These are phyloP conservation scores for Melanotaenia trifasciata DNA, from an alignment of 2,797 vertebrate species.

Conservation along the genomic window DNA sequence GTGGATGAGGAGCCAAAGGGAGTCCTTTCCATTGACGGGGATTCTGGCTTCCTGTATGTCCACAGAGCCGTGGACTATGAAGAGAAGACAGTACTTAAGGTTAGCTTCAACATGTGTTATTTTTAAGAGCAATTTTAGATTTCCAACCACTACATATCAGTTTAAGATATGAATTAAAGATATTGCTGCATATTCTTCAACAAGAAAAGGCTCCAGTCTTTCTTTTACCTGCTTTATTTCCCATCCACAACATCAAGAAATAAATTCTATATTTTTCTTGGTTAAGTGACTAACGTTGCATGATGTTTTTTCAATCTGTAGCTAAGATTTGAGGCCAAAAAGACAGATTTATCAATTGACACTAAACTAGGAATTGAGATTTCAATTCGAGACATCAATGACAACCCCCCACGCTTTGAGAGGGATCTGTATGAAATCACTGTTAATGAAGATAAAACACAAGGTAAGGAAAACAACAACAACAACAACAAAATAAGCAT, in stretches of 20 bases:
- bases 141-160: too few relatives aligned
- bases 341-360: slow-evolving; percentile 38
- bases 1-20: slow-evolving; percentile 74
- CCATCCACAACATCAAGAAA: background rate
- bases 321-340: slow-evolving; percentile 69
- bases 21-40: slow-evolving; percentile 69
- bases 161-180: too few relatives aligned
- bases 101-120: slow-evolving; percentile 21
- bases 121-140: too few relatives aligned
- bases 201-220: too few relatives aligned
- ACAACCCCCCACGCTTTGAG: slow-evolving; percentile 77
- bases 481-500: background rate
- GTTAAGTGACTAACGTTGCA: background rate
- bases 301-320: slow-evolving; percentile 35
- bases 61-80: slow-evolving; percentile 75
- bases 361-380: slow-evolving; percentile 74
- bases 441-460: slow-evolving; percentile 52
- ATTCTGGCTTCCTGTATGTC: slow-evolving; percentile 53
- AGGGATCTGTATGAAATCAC: slow-evolving; percentile 57
- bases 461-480: slow-evolving; percentile 67
- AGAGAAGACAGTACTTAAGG: slow-evolving; percentile 37
- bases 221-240: too few relatives aligned
- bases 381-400: slow-evolving; percentile 79
- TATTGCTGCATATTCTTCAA: too few relatives aligned
- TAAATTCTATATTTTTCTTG: background rate